phyloP scores from a whole-genome alignment of 2,797 vertebrate genomes.

The Tarsius wallacei region DNA sequence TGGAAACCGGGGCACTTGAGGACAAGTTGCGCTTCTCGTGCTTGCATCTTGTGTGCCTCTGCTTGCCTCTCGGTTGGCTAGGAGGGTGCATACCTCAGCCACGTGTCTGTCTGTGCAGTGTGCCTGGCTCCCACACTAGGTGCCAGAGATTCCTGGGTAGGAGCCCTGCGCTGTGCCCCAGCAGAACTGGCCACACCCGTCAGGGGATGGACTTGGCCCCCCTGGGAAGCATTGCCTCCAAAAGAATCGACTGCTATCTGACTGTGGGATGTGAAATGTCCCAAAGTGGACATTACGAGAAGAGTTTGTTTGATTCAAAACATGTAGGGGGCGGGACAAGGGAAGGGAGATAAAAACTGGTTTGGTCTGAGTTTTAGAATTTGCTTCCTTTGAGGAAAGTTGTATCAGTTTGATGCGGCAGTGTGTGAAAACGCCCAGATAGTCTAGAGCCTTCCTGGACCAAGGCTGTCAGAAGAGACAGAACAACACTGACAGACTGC shows the following conservation, averaged over 20 bases:
- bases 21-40: slow-evolving; percentile 87
- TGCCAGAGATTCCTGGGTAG: slow-evolving; percentile 40
- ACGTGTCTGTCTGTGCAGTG: slow-evolving; percentile 86
- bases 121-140: slow-evolving; percentile 91
- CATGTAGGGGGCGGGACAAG: not conserved
- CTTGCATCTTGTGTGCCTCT: slow-evolving; percentile 89
- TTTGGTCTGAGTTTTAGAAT: not conserved
- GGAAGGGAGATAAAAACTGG: not conserved
- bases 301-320: not conserved
- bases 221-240: not conserved
- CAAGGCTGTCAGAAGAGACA: slow-evolving; percentile 77
- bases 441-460: slow-evolving; percentile 59
- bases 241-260: not conserved
- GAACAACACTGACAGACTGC: slow-evolving; percentile 61
- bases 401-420: not conserved
- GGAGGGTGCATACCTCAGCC: slow-evolving; percentile 84
- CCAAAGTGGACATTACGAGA: not conserved
- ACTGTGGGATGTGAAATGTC: not conserved
- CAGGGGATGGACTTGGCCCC: not conserved
- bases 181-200: not conserved
- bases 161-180: not conserved
- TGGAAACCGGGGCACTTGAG: slow-evolving; percentile 86
- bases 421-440: slow-evolving; percentile 9
- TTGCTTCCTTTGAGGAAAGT: slow-evolving; percentile 17
- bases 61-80: slow-evolving; percentile 90